Base-by-base conservation (phyloP, 2,888 invertebrate species). In the Tupiocoris notatus region DNA sequence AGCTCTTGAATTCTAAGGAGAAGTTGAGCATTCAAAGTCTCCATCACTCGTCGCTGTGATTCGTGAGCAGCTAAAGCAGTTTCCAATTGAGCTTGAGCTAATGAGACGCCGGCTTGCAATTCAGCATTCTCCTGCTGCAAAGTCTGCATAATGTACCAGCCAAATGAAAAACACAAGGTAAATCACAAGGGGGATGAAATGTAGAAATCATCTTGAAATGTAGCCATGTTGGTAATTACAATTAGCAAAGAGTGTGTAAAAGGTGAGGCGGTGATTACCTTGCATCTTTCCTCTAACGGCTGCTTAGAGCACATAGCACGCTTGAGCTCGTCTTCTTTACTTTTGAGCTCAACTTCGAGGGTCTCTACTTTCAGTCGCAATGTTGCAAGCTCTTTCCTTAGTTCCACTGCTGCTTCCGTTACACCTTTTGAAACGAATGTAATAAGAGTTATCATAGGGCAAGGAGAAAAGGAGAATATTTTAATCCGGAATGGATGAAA, bases 311-410 rank as follows among this genome's bases (percentile, higher is more conserved):
- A 83, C 84, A 87, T 81, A 82, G 89, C 81, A 80, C 88, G 85
- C 83, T 90, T 90, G 75, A 94, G 86, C 85, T 95, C 95, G 78
- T 92, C 91, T 83, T 93, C 94, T 85, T 94, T 93, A 83, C 89
- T 89, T 82, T 92, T 90, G 70, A 95, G 83, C 83, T 95, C 94
- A 17, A 89, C 88, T 83, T 95, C 94, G 77, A 94, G 85, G 81
- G 91, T 91, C 81, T 95, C 95, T 23, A 93, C 91, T 83, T 93
- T 90, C 82, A 91, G 89, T 82, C 95, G 87, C 75, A 95, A 85
- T 20, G 88, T 86, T 81, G 89, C 89, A 78, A 90, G 86, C 84
- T 91, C 90, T 83, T 92, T 92, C 76, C 92, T 88, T 77, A 93
- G 86, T 81, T 94, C 93, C 81, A 90, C 91, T 1, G 90, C 90